These are phyloP conservation scores for Dasysyrphus tricinctus DNA, from an alignment of 2,888 invertebrate species.

Conservation along the genomic window DNA sequence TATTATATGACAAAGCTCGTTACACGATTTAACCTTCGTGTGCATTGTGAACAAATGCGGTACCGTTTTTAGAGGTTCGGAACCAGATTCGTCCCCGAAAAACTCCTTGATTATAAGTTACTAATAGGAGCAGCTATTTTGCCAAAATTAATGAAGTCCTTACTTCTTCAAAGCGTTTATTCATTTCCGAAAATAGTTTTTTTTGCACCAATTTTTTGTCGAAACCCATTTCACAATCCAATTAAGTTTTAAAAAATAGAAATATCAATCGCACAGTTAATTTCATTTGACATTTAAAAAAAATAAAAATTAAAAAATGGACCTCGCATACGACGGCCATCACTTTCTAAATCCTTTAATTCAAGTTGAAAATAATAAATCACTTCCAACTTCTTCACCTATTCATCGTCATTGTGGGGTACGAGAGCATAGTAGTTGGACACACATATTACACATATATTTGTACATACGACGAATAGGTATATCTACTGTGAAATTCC, in stretches of 20 bases:
- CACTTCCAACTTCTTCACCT: constrained; percentile 70
- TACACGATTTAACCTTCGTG: too few species aligned
- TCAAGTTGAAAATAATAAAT: constrained; percentile 72
- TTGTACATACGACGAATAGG: not conserved
- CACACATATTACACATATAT: too few species aligned
- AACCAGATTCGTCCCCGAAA: too few species aligned
- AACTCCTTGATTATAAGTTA: too few species aligned
- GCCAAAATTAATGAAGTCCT: too few species aligned
- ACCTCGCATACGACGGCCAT: constrained; percentile 2
- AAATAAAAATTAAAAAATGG: constrained; percentile 14
- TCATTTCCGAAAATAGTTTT: not conserved
- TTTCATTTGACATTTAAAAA: constrained; percentile 2
- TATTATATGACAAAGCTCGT: too few species aligned
- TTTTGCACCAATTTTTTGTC: not conserved
- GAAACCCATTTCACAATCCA: not conserved
- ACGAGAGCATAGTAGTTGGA: not conserved
- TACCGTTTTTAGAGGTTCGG: too few species aligned
- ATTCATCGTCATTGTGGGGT: constrained; percentile 68
- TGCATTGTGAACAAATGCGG: too few species aligned
- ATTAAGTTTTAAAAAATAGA: not conserved
- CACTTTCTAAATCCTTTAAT: constrained; percentile 56
- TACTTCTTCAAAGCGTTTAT: too few species aligned
- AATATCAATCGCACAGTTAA: not conserved
- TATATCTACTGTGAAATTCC: constrained; percentile 44
- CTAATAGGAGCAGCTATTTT: too few species aligned